Conservation (phyloP, 2,113 vertebrate genomes). For the Steatornis caripensis region DNA sequence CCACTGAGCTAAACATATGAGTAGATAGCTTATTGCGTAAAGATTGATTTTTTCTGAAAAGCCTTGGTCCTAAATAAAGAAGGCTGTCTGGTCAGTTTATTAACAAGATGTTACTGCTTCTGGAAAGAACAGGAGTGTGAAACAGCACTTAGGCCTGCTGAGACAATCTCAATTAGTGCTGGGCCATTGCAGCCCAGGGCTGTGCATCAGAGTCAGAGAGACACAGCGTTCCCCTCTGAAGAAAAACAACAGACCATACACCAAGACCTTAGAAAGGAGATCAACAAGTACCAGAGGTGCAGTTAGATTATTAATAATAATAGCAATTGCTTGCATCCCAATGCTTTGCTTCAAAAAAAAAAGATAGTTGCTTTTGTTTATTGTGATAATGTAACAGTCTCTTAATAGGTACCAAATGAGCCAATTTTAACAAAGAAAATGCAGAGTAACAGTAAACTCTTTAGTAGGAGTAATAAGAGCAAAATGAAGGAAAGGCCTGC, state of each 20-base stretch:
- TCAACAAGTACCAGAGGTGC: not conserved
- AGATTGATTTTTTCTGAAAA: conserved; percentile 28
- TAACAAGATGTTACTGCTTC: not conserved
- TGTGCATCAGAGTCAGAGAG: not conserved
- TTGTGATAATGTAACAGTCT: not conserved
- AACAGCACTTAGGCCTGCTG: not conserved
- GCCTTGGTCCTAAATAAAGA: not conserved
- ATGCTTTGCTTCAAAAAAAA: not conserved
- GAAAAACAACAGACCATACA: not conserved
- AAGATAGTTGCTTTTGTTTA: not conserved
- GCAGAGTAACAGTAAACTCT: not conserved
- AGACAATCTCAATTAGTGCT: not conserved
- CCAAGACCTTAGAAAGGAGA: not conserved
- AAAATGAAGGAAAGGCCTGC: not conserved
- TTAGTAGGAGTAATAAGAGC: not conserved
- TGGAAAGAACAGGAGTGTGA: not conserved
- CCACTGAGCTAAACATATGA: not conserved
- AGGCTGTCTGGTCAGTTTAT: not conserved
- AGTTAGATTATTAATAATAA: not conserved
- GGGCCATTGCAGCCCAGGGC: not conserved
- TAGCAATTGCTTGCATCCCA: not conserved
- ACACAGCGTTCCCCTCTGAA: not conserved
- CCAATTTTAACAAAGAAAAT: not conserved
- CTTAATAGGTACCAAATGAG: not conserved
- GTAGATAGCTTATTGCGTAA: not conserved